A percentile compares a stretch with the other conserved stretches of the same genome.
These are phyloP conservation scores for Epistrophe eligans DNA, from an alignment of 2,888 invertebrate species.

Conservation along the genomic window DNA sequence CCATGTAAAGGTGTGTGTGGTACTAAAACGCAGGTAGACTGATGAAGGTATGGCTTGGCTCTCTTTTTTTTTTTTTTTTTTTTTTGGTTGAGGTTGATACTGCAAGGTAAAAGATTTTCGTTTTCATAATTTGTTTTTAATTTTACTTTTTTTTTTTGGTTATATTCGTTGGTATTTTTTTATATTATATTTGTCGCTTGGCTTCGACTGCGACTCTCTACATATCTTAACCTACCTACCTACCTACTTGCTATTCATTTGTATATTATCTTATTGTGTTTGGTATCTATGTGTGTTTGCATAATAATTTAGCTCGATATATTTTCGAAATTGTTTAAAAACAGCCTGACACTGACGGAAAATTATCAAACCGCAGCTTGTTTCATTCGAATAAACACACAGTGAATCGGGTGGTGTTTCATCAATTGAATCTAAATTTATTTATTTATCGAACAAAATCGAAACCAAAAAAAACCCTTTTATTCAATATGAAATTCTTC, in stretches of 20 bases:
- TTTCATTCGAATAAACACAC: conserved; percentile 84
- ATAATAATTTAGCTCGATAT: conserved; percentile 80
- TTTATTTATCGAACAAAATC: not conserved
- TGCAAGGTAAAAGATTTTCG: conserved; percentile 71
- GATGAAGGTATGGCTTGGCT: conserved; percentile 50
- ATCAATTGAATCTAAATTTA: conserved; percentile 7
- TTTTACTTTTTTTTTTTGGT: conserved; percentile 76
- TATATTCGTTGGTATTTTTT: conserved; percentile 77
- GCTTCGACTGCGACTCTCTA: not conserved
- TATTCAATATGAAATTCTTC: conserved; percentile 82
- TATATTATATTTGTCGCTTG: conserved; percentile 68
- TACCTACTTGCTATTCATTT: conserved; percentile 49
- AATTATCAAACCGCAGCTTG: conserved; percentile 84
- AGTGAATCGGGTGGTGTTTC: conserved; percentile 81
- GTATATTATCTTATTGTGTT: conserved; percentile 47
- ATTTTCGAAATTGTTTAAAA: conserved; percentile 83
- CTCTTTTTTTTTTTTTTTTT: conserved; percentile 2
- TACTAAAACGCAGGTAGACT: conserved; percentile 47
- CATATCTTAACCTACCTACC: not conserved
- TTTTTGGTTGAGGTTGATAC: conserved; percentile 9
- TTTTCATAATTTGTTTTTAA: conserved; percentile 73
- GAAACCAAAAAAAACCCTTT: not conserved
- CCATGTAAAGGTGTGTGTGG: conserved; percentile 48
- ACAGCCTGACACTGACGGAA: conserved; percentile 83
- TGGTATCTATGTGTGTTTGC: conserved; percentile 77